phyloP scores from a whole-genome alignment of 2,888 invertebrate genomes.

The Mechanitis messenoides region DNA sequence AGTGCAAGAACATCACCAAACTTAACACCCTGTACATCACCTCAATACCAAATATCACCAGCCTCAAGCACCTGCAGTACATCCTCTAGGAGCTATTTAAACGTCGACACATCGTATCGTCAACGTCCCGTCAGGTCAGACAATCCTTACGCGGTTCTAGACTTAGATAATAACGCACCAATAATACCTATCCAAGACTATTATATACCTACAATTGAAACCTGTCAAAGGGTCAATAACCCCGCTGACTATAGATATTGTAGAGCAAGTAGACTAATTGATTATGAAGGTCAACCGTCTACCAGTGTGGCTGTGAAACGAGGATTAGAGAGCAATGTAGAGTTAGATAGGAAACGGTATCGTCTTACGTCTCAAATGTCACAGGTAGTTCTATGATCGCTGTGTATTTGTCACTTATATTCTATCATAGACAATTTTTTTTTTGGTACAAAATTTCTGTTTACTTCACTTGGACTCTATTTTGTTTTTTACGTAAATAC shows the following conservation, averaged over 20 bases:
- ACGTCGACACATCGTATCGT: conserved; percentile 42
- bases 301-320: conserved; percentile 61
- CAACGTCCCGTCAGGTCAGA: conserved; percentile 38
- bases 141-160: conserved; percentile 40
- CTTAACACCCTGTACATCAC: conserved; percentile 56
- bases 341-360: conserved; percentile 60
- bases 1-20: conserved; percentile 61
- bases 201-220: conserved; percentile 49
- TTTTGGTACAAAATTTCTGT: background rate
- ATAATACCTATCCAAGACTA: conserved; percentile 38
- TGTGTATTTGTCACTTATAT: conserved; percentile 32
- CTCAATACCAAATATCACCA: conserved; percentile 49
- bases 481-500: too few relatives aligned
- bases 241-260: conserved; percentile 56
- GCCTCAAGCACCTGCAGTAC: conserved; percentile 51
- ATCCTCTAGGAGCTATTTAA: conserved; percentile 40
- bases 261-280: conserved; percentile 54
- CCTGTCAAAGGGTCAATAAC: conserved; percentile 49
- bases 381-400: conserved; percentile 63
- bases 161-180: conserved; percentile 43
- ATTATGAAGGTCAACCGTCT: conserved; percentile 49
- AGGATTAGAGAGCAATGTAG: conserved; percentile 49
- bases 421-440: background rate
- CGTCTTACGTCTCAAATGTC: conserved; percentile 57
- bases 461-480: too few relatives aligned